Evolutionary conservation across 2,888 invertebrate genomes (phyloP).

Genomic region (Spodoptera exigua): DNA sequence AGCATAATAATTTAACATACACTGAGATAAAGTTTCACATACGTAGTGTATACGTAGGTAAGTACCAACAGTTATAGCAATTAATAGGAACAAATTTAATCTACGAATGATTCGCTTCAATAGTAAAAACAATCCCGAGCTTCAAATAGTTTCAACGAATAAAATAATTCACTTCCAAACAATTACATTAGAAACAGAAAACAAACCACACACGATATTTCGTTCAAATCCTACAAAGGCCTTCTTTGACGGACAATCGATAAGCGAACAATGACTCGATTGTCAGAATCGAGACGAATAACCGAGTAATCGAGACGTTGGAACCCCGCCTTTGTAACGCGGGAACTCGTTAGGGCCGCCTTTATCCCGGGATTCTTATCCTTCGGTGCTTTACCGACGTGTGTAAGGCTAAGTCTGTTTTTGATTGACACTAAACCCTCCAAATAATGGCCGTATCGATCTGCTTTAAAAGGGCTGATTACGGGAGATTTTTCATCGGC

Average conservation of each 20-base stretch:
- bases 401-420: constrained; percentile 70
- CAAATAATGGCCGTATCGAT: constrained; percentile 69
- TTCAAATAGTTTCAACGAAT: constrained; percentile 29
- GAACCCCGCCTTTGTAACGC: constrained; percentile 65
- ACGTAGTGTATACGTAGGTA: too few species aligned
- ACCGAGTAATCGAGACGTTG: constrained; percentile 69
- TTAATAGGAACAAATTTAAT: too few species aligned
- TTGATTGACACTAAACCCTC: constrained; percentile 80
- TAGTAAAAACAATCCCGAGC: constrained; percentile 15
- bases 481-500: constrained; percentile 49
- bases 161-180: constrained; percentile 46
- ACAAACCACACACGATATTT: constrained; percentile 49
- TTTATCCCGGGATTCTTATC: constrained; percentile 69
- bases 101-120: too few species aligned
- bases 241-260: constrained; percentile 64
- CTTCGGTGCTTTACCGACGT: constrained; percentile 64
- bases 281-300: constrained; percentile 70
- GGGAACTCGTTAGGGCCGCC: constrained; percentile 69
- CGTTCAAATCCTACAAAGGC: constrained; percentile 53
- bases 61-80: too few species aligned
- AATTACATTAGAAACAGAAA: constrained; percentile 47
- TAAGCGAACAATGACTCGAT: constrained; percentile 71
- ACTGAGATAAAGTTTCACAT: too few species aligned
- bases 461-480: constrained; percentile 56
- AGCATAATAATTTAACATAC: too few species aligned